Conservation (phyloP, 2,888 invertebrate genomes). For the Acleris emargana region DNA sequence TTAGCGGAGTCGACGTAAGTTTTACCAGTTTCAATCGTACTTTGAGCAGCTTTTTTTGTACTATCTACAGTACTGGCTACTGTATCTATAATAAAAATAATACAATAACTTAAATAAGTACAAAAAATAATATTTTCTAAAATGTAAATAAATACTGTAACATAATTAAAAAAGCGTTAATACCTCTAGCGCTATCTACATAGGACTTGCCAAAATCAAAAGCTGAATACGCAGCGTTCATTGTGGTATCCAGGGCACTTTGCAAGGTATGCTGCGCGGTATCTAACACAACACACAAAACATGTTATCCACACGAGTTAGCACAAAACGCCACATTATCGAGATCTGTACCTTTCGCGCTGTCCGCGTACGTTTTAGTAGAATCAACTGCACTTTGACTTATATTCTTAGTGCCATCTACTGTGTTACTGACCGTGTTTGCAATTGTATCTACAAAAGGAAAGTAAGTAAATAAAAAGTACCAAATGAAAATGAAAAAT, state of each 20-base stretch:
- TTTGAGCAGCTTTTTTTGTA: conserved; percentile 73
- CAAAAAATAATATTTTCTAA: conserved; percentile 25
- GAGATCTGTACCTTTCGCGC: conserved; percentile 56
- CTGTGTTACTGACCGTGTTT: conserved; percentile 56
- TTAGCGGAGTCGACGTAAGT: conserved; percentile 63
- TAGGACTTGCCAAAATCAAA: conserved; percentile 58
- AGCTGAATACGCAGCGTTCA: conserved; percentile 59
- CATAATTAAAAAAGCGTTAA: conserved; percentile 28
- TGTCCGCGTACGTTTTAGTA: conserved; percentile 55
- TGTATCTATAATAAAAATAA: conserved; percentile 58
- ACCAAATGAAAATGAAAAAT: background rate
- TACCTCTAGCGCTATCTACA: conserved; percentile 58
- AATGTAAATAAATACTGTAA: conserved; percentile 32
- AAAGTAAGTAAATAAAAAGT: conserved; percentile 38
- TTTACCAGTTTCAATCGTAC: conserved; percentile 64
- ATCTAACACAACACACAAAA: conserved; percentile 45
- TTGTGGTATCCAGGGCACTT: conserved; percentile 53
- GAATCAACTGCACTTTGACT: conserved; percentile 57
- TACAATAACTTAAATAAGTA: conserved; percentile 21
- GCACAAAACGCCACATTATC: conserved; percentile 23
- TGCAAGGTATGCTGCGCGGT: conserved; percentile 50
- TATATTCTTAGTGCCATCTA: conserved; percentile 57
- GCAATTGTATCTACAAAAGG: conserved; percentile 58
- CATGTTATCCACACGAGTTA: conserved; percentile 34
- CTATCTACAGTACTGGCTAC: conserved; percentile 68